Evolutionary conservation across 2,888 invertebrate species (phyloP), one percentile per base, ranked within the genome.

Genomic region (Drosophila rellima): DNA sequence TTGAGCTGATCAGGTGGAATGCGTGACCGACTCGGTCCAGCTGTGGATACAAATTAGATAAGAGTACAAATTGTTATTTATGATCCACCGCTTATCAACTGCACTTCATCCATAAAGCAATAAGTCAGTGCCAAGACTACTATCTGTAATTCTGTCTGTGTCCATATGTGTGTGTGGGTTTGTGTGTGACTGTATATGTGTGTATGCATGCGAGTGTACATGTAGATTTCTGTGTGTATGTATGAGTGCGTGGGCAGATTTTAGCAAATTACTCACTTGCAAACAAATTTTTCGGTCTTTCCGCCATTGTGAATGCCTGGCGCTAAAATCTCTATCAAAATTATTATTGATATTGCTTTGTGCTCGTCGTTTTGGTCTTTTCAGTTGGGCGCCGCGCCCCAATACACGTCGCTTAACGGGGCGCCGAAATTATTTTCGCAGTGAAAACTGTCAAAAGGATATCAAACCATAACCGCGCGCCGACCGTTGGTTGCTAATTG

Each of bases 231-330:
- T 39, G 40, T 56, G 45, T 44, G 48, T 57, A 42, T 59, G 48
- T 62, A 57, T 57, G 42, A 52, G 63, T 84, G 82, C 68, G 88
- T 87, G 70, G 71, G 70, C 67, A 69, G 72, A 45, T 47, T 55
- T 42, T 40, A 40, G 57, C 23, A 65, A 51, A 70, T 71, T 83
- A 83, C 85, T 89, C 80, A 92, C 91, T 90, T 64, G 89, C 84
- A 75, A 91, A 90, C 63, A 92, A 90, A 89, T 91, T 92, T 74
- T 91, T 92, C 62, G 92, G 92, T 78, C 92, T 91, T 84, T 92
- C 92, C 67, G 92, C 91, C 92, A 92, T 92, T 78, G 57, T 79
- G 33, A 37, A 18, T 42, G 17, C 37, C 56, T 69, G 37, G 13
- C 56, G 54, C 64, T 51, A 8, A 18, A 31, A 18, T 54, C 7